A percentile compares a stretch with the other conserved stretches of the same genome.
Evolutionary conservation across 2,888 invertebrate species (phyloP).

Genomic region (Nowickia ferox): DNA sequence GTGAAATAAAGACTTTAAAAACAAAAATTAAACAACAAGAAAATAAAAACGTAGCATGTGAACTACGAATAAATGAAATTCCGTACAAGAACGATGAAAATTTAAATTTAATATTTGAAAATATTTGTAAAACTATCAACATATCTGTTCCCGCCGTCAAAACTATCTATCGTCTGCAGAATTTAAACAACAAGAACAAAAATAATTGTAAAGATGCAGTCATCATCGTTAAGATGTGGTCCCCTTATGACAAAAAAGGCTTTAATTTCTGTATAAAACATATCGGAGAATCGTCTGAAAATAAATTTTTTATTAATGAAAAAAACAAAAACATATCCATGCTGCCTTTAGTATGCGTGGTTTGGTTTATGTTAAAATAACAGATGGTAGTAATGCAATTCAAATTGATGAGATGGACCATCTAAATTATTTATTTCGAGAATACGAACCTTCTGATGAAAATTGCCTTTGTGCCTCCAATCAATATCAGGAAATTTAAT

Average conservation of each 20-base stretch:
- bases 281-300: no score
- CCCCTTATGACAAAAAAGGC: no score
- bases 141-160: background rate
- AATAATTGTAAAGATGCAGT: no score
- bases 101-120: slow-evolving; percentile 7
- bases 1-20: background rate
- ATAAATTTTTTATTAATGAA: background rate
- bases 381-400: background rate
- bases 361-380: background rate
- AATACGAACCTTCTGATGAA: background rate
- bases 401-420: background rate
- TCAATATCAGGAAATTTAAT: background rate
- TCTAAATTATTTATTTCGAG: background rate
- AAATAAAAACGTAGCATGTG: slow-evolving; percentile 6
- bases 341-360: background rate
- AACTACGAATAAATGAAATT: slow-evolving; percentile 5
- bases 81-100: background rate
- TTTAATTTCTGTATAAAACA: no score
- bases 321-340: background rate
- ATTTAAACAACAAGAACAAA: background rate
- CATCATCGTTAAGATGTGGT: no score
- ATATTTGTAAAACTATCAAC: background rate
- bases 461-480: background rate
- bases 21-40: background rate
- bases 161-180: background rate